phyloP scores from a whole-genome alignment of 2,797 vertebrate species.

The Atherinosoma microstoma region DNA sequence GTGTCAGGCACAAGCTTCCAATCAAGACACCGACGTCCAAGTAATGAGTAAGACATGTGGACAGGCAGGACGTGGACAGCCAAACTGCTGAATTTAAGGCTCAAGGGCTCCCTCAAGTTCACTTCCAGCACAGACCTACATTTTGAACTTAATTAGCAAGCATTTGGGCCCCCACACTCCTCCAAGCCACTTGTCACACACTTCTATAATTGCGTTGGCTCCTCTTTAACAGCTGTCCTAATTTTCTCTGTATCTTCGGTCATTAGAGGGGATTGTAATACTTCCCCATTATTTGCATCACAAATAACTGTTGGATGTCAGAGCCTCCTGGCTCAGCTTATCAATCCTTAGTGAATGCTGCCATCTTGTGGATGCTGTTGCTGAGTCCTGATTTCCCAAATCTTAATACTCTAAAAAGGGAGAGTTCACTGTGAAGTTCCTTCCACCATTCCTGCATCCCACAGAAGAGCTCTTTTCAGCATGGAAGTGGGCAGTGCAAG shows the following conservation, averaged over 20 bases:
- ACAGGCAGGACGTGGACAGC: too few relatives aligned
- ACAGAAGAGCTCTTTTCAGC: too few relatives aligned
- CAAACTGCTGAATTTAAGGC: not conserved
- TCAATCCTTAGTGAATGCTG: slow-evolving; percentile 25
- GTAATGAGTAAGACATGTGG: too few relatives aligned
- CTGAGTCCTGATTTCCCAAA: not conserved
- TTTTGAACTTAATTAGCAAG: not conserved
- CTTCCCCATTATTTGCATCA: slow-evolving; percentile 4
- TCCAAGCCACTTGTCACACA: not conserved
- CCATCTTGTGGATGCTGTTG: slow-evolving; percentile 38
- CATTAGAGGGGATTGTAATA: slow-evolving; percentile 3
- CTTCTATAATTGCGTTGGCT: not conserved
- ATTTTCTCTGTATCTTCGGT: not conserved
- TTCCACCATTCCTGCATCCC: too few relatives aligned
- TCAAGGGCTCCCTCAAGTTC: slow-evolving; percentile 9
- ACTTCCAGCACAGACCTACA: not conserved
- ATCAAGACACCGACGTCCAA: not conserved
- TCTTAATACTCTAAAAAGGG: too few relatives aligned
- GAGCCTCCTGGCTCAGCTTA: not conserved
- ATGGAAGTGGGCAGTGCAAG: too few relatives aligned
- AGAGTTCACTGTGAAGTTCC: too few relatives aligned
- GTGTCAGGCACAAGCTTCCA: not conserved
- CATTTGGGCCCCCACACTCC: not conserved
- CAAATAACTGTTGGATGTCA: not conserved
- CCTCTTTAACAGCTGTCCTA: not conserved